A percentile compares a stretch with the other conserved stretches of the same genome.
These are phyloP conservation scores for Eucidaris tribuloides DNA, from an alignment of 35 echinoderm and acorn worm genomes.

Conservation along the genomic window DNA sequence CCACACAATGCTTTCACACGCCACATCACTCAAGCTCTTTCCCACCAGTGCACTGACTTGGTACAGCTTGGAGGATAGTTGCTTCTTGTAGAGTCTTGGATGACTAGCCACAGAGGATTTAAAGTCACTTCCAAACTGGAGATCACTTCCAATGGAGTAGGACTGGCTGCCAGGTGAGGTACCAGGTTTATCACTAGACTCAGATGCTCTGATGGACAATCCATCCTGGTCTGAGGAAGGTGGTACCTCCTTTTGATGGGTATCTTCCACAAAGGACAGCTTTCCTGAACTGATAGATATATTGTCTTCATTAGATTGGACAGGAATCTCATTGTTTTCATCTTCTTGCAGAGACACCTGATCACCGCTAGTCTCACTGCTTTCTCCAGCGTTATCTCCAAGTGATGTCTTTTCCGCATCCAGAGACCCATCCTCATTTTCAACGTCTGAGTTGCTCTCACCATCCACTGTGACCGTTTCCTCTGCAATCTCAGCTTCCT, in stretches of 20 bases:
- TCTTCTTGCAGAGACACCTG: not conserved
- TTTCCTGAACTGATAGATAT: constrained; percentile 9
- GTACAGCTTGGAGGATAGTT: constrained; percentile 14
- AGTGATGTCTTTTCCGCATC: constrained; percentile 18
- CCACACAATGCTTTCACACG: constrained; percentile 77
- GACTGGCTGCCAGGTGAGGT: too few species aligned
- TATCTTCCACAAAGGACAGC: not conserved
- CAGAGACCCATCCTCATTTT: not conserved
- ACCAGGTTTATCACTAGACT: too few species aligned
- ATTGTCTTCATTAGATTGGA: not conserved
- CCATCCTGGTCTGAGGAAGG: too few species aligned
- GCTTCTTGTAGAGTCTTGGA: constrained; percentile 4
- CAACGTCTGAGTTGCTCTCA: not conserved
- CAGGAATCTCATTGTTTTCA: not conserved
- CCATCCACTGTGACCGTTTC: constrained; percentile 7
- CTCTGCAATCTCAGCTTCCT: constrained; percentile 13
- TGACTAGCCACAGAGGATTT: not conserved
- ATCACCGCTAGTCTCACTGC: not conserved
- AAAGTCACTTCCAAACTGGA: not conserved
- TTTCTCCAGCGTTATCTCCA: not conserved
- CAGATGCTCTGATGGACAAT: too few species aligned
- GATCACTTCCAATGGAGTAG: too few species aligned
- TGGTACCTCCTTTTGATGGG: too few species aligned
- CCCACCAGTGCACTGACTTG: constrained; percentile 20
- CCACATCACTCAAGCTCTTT: constrained; percentile 62